A percentile compares a stretch with the other conserved stretches of the same genome.
phyloP scores from a whole-genome alignment of 1,140 invertebrate genomes.

The Oncopeltus fasciatus region DNA sequence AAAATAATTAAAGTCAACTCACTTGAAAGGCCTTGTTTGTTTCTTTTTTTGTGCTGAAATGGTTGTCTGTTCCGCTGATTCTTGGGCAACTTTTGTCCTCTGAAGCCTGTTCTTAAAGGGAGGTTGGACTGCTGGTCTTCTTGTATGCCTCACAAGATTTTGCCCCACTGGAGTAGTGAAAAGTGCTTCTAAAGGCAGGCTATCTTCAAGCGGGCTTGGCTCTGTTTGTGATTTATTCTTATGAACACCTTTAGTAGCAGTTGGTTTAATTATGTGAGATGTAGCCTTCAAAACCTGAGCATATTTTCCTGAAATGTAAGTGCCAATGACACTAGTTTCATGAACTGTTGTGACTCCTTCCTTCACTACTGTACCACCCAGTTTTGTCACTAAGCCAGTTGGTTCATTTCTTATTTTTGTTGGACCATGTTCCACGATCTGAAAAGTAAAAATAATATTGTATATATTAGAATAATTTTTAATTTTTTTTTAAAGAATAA shows the following conservation, averaged over 20 bases:
- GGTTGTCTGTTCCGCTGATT: neutral
- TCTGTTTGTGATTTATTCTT: conserved; percentile 12
- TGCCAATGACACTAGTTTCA: conserved; percentile 75
- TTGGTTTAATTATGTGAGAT: conserved; percentile 31
- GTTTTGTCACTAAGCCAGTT: conserved; percentile 41
- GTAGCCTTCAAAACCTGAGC: conserved; percentile 63
- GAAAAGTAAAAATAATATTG: conserved; percentile 4
- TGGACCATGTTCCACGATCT: conserved; percentile 18
- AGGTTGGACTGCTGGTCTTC: conserved; percentile 30
- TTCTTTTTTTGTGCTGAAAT: neutral
- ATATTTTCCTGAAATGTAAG: conserved; percentile 74
- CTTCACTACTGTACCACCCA: conserved; percentile 67
- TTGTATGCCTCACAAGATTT: conserved; percentile 35
- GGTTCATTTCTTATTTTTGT: conserved; percentile 14
- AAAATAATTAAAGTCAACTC: too few relatives aligned
- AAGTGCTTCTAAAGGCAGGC: conserved; percentile 33
- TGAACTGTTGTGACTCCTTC: conserved; percentile 70
- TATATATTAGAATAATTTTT: too few relatives aligned
- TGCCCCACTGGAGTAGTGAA: conserved; percentile 29
- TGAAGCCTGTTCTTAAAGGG: conserved; percentile 23
- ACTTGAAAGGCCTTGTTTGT: conserved; percentile 13
- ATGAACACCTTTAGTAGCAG: conserved; percentile 37
- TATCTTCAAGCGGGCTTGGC: conserved; percentile 36
- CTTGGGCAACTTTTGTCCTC: conserved; percentile 10
- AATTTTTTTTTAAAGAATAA: too few relatives aligned